Evolutionary conservation across 2,797 vertebrate genomes (phyloP), one percentile per base, ranked within the genome.

Genomic region (Rallus crepitans): DNA sequence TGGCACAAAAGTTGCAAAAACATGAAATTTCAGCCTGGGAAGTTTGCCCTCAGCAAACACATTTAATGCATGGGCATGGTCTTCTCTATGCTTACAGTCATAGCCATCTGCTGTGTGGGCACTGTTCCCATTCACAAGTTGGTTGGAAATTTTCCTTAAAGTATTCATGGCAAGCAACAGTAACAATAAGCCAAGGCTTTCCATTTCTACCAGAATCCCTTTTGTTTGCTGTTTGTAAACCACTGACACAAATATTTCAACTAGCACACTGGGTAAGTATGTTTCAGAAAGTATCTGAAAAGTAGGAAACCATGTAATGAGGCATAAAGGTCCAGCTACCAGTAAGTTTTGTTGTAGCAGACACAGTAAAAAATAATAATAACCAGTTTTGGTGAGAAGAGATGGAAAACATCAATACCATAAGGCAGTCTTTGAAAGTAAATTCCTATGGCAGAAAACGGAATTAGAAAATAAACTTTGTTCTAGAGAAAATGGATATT

Each of bases 11-110:
- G 47, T 76, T 94, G 70, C 71, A 86, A 50, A 71, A 61, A 63
- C 83, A 78, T 87, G 64, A 96, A 91, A 95, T 97, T 95, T 96
- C 93, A 94, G 70, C 39, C 76, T 96, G 90, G 92, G 80, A 98
- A 88, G 23, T 68, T 35, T 97, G 90, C 94, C 94, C 72, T 97
- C 53, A 71, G 87, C 94, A 96, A 97, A 96, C 2, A 40, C 47
- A 91, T 94, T 93, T 94, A 90, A 88, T 75, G 53, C 64, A 66
- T 89, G 91, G 96, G 90, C 90, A 69, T 27, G 40, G 42, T 85
- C 73, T 89, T 89, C 89, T 95, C 75, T 83, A 66, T 61, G 60
- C 64, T 94, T 64, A 71, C 40, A 59, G 7, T 94, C 85, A 60
- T 2, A 57, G 52, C 96, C 96, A 96, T 97, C 96, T 98, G 94